phyloP scores from a whole-genome alignment of 2,888 invertebrate genomes.

The Ormyrus nitidulus region DNA sequence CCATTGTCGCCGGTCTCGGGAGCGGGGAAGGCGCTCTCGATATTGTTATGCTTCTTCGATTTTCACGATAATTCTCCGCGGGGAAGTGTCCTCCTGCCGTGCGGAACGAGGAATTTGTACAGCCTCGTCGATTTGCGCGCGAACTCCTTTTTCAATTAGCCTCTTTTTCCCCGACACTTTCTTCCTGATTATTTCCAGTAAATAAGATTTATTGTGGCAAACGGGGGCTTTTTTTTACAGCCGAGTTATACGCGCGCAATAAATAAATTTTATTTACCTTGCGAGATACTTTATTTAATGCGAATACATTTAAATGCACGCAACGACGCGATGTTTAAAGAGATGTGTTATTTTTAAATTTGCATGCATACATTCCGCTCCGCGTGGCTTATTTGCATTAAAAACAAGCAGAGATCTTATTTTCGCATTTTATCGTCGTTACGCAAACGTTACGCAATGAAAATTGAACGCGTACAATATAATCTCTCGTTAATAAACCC shows the following conservation, averaged over 20 bases:
- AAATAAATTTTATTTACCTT: too few relatives aligned
- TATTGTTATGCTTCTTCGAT: slow-evolving; percentile 54
- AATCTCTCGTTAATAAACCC: too few relatives aligned
- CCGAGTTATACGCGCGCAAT: too few relatives aligned
- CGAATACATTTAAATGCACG: too few relatives aligned
- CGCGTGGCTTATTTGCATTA: too few relatives aligned
- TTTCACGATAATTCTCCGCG: slow-evolving; percentile 47
- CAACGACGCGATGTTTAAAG: too few relatives aligned
- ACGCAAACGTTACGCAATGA: too few relatives aligned
- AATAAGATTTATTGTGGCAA: not conserved
- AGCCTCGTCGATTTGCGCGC: slow-evolving; percentile 3
- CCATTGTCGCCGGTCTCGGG: slow-evolving; percentile 35
- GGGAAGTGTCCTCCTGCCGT: not conserved
- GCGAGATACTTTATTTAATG: too few relatives aligned
- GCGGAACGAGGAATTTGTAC: slow-evolving; percentile 1
- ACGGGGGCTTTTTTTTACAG: too few relatives aligned
- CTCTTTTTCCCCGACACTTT: not conserved
- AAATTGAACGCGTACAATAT: not conserved
- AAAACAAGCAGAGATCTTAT: too few relatives aligned
- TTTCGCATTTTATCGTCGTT: not conserved
- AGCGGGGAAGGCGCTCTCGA: slow-evolving; percentile 24
- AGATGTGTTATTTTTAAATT: too few relatives aligned
- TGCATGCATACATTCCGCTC: too few relatives aligned
- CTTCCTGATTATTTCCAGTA: slow-evolving; percentile 4
- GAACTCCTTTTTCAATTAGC: slow-evolving; percentile 34